Evolutionary conservation across 37 sponge, comb jelly and placozoan genomes (phyloP).

Genomic region (Lycopodina hypogea): DNA sequence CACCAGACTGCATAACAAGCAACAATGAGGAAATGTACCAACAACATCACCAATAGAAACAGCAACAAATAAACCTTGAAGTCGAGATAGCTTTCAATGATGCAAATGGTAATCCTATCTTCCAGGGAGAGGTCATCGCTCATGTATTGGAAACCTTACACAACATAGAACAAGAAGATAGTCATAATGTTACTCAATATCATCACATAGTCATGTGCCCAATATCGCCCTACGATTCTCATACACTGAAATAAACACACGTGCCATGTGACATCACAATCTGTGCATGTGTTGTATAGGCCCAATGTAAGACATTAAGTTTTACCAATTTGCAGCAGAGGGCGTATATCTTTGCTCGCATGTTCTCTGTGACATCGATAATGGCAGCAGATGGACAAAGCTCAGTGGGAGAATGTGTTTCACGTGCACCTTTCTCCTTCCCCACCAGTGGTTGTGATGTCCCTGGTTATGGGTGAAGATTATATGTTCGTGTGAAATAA

Average conservation of each 20-base stretch:
- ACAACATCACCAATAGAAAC: neutral
- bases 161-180: neutral
- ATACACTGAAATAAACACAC: too few species aligned
- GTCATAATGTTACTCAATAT: neutral
- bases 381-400: conserved; percentile 71
- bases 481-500: neutral
- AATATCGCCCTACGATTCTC: neutral
- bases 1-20: conserved; percentile 66
- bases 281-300: too few species aligned
- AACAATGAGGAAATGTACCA: neutral
- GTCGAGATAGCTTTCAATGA: conserved; percentile 85
- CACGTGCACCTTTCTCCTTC: conserved; percentile 54
- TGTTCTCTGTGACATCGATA: conserved; percentile 88
- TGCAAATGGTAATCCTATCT: conserved; percentile 86
- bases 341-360: conserved; percentile 95
- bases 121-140: conserved; percentile 63
- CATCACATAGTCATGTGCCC: conserved; percentile 3
- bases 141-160: conserved; percentile 64
- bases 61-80: conserved; percentile 63
- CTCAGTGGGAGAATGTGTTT: conserved; percentile 40
- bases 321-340: conserved; percentile 81
- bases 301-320: neutral
- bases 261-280: too few species aligned
- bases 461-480: conserved; percentile 13
- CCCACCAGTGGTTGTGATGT: conserved; percentile 75